phyloP scores from a whole-genome alignment of 35 echinoderm and acorn worm species.

The Eucidaris tribuloides region DNA sequence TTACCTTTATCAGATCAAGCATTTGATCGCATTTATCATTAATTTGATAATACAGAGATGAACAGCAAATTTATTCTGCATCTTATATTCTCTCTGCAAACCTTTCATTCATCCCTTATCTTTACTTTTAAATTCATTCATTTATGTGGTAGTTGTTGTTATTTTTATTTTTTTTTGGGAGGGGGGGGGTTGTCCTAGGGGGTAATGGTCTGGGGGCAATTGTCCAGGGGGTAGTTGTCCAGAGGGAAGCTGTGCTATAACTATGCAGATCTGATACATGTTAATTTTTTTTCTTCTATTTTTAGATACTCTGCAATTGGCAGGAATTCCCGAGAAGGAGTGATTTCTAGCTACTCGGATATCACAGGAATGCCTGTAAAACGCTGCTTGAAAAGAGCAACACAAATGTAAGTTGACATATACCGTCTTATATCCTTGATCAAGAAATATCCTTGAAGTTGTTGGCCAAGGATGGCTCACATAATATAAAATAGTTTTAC shows the following conservation, averaged over 20 bases:
- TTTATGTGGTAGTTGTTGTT: no score
- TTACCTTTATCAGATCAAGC: no score
- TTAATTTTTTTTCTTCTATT: background rate
- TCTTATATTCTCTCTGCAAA: no score
- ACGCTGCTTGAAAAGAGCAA: slow-evolving; percentile 62
- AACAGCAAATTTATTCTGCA: no score
- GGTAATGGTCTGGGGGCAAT: background rate
- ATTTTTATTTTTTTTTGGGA: no score
- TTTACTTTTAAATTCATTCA: no score
- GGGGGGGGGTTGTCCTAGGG: no score
- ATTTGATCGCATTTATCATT: no score
- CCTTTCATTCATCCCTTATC: no score
- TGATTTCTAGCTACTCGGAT: slow-evolving; percentile 2
- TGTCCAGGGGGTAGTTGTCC: background rate
- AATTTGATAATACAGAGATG: no score
- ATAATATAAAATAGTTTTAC: no score
- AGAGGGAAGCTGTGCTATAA: background rate
- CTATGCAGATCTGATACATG: background rate
- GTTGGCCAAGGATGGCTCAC: background rate
- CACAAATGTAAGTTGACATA: slow-evolving; percentile 54
- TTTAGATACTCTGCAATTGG: slow-evolving; percentile 46
- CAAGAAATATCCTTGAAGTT: background rate
- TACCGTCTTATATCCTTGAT: background rate
- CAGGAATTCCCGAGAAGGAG: background rate
- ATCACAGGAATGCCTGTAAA: slow-evolving; percentile 19